Percentiles rank a stretch among this genome's conserved stretches.
phyloP scores from a whole-genome alignment of 1,140 invertebrate genomes.

The Diachasma alloeum region DNA sequence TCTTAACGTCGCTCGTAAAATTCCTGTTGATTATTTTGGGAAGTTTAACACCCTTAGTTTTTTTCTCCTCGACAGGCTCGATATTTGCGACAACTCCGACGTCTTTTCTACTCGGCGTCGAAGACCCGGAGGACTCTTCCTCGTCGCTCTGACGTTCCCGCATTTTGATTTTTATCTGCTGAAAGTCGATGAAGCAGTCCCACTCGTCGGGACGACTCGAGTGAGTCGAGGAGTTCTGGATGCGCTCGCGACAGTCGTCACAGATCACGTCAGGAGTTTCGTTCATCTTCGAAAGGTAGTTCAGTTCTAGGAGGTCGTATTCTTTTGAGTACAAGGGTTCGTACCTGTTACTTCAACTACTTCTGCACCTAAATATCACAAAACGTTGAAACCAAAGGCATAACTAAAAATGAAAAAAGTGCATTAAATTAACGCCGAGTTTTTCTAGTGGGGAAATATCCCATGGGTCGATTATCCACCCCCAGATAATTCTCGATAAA shows the following conservation, averaged over 20 bases:
- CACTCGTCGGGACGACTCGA: neutral
- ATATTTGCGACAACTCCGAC: neutral
- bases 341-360: constrained; percentile 18
- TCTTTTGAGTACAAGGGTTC: constrained; percentile 16
- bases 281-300: constrained; percentile 1
- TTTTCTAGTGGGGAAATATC: constrained; percentile 11
- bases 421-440: constrained; percentile 13
- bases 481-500: constrained; percentile 52
- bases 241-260: neutral
- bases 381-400: neutral
- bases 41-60: neutral
- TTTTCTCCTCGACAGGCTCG: constrained; percentile 1
- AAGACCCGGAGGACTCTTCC: neutral
- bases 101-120: neutral
- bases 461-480: constrained; percentile 26
- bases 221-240: constrained; percentile 2
- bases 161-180: constrained; percentile 1
- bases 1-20: constrained; percentile 17
- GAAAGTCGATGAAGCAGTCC: neutral
- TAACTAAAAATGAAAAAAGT: too few species aligned
- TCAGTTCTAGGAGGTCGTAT: neutral
- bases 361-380: constrained; percentile 41
- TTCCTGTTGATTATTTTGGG: constrained; percentile 28
- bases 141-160: neutral
- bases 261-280: neutral